Percentiles rank a stretch among this genome's conserved stretches.
Conservation (phyloP, 2,113 vertebrate species). For the Calidris pugnax region DNA sequence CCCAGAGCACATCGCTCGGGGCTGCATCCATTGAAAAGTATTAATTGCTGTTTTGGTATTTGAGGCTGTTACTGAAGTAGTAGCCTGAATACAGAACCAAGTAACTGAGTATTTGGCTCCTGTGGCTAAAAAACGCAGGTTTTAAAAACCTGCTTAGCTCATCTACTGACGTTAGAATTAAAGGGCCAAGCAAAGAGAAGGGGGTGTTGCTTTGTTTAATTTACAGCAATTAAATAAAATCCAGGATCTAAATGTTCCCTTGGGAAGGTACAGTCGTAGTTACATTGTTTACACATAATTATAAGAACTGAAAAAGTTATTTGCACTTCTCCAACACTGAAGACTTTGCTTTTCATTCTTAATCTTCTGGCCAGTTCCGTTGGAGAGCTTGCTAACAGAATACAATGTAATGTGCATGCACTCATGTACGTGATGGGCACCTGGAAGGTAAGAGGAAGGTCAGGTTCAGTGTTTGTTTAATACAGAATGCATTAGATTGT, state of each 20-base stretch:
- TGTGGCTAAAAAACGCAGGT: neutral
- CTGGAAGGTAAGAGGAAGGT: neutral
- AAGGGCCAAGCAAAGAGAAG: neutral
- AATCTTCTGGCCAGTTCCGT: neutral
- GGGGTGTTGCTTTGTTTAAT: slow-evolving; percentile 8
- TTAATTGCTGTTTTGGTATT: neutral
- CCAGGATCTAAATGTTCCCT: neutral
- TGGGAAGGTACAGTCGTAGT: neutral
- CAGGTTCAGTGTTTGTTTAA: neutral
- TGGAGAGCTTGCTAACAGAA: neutral
- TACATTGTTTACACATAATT: neutral
- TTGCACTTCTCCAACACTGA: neutral
- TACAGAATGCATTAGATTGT: neutral
- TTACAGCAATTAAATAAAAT: neutral
- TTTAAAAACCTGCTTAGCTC: neutral
- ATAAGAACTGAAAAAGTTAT: neutral
- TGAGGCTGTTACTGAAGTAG: neutral
- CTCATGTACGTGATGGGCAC: neutral
- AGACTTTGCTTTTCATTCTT: neutral
- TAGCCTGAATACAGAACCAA: neutral
- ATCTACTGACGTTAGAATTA: neutral
- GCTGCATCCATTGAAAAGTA: neutral
- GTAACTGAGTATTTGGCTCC: neutral
- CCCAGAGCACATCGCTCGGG: too few species aligned
- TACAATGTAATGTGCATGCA: neutral